Evolutionary conservation across 2,113 vertebrate genomes (phyloP), one percentile per base, ranked within the genome.

Genomic region (Anseranas semipalmata): DNA sequence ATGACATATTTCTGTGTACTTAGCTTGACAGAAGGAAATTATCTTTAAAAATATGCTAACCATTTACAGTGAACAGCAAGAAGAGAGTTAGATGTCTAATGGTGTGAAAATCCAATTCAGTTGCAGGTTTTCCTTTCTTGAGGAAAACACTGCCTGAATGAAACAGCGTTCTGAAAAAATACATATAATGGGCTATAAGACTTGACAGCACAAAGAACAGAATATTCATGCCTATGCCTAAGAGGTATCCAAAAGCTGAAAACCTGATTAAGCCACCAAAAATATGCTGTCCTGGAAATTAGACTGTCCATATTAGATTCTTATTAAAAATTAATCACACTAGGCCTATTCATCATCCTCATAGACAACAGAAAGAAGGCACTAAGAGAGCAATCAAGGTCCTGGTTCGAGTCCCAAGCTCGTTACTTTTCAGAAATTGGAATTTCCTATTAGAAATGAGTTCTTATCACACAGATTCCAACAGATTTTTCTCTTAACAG

Each of bases 241-340:
- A 87, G 66, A 93, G 84, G 76, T 87, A 89, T 75, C 89, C 88
- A 94, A 79, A 93, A 82, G 66, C 77, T 87, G 62, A 92, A 96
- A 96, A 95, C n/a, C 24, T 95, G 90, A 95, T 97, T 96, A 96
- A 96, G 85, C 28, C 84, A 87, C 86, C 58, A 89, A 95, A 94
- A 94, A 93, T 92, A 85, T 0, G 21, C 90, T 70, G 33, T 81
- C 86, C 84, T 94, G 59, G 45, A 96, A 96, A 96, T 89, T 3
- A 87, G 53, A 85, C 85, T 73, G 52, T 89, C 84, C 74, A 92
- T 95, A 96, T 97, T 94, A 96, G 91, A 95, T 76, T 95, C 84
- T 76, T 91, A 92, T 92, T 95, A 93, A 95, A 96, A 97, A 95
- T 92, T 92, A 81, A 96, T 89, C 90, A 85, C 25, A 66, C 53